Evolutionary conservation across 2,888 invertebrate species (phyloP).

Genomic region (Prosapia bicincta): DNA sequence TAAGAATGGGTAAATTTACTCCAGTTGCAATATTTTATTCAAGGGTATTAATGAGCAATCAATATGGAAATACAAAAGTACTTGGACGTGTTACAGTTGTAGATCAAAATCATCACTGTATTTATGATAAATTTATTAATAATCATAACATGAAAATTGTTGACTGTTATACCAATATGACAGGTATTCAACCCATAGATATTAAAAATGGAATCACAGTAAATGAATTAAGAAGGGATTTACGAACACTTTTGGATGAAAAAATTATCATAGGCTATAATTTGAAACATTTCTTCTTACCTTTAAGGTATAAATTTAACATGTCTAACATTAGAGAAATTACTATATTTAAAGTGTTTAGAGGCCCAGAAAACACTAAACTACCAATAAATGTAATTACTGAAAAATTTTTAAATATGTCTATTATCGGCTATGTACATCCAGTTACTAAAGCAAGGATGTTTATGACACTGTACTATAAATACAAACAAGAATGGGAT

Average conservation of each 20-base stretch:
- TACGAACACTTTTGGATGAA: background rate
- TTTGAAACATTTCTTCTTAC: background rate
- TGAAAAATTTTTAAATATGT: background rate
- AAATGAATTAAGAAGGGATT: background rate
- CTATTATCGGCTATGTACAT: background rate
- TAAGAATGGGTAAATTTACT: background rate
- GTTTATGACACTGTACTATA: background rate
- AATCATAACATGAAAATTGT: background rate
- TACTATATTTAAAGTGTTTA: background rate
- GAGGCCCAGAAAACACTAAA: background rate
- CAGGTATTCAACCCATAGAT: background rate
- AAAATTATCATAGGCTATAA: background rate
- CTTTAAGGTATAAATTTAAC: background rate
- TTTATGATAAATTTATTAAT: background rate
- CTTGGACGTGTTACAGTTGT: background rate
- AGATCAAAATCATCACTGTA: background rate
- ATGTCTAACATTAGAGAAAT: background rate
- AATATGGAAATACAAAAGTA: background rate
- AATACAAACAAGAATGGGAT: background rate
- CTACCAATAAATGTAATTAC: background rate
- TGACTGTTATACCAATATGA: background rate
- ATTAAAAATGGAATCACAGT: background rate
- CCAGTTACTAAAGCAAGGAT: background rate
- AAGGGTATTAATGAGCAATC: background rate
- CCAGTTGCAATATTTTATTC: background rate